Evolutionary conservation across 2,113 vertebrate genomes (phyloP).

Genomic region (Actinemys pallida): DNA sequence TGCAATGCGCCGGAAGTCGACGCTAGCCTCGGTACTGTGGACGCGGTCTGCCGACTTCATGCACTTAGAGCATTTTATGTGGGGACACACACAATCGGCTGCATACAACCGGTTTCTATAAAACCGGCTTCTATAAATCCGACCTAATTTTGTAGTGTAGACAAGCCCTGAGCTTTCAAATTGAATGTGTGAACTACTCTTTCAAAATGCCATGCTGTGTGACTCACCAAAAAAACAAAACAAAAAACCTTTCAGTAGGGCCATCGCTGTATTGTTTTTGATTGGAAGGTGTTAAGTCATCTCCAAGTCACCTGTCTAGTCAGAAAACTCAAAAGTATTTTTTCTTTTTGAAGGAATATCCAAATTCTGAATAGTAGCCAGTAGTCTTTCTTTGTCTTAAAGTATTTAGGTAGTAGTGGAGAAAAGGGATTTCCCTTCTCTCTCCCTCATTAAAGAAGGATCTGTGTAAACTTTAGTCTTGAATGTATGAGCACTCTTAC

Average conservation of each 20-base stretch:
- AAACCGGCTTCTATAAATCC: no score
- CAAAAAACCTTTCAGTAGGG: background rate
- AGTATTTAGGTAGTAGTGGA: background rate
- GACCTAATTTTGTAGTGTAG: no score
- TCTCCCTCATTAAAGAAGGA: background rate
- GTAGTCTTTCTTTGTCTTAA: background rate
- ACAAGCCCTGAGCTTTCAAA: constrained; percentile 32
- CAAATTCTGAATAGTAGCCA: background rate
- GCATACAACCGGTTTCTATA: no score
- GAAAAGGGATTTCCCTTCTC: background rate
- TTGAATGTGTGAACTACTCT: background rate
- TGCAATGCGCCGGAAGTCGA: no score
- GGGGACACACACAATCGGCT: no score
- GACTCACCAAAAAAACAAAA: background rate
- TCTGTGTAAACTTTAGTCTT: background rate
- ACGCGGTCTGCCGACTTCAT: no score
- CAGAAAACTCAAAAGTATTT: background rate
- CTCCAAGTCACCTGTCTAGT: background rate
- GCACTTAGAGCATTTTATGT: no score
- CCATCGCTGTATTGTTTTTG: background rate
- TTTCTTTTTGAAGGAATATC: background rate
- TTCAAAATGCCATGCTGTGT: background rate
- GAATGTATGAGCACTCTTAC: background rate
- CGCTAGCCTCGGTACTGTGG: no score
- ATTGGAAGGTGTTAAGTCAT: background rate